Percentiles rank a stretch among this genome's conserved stretches.
These are phyloP conservation scores for Colius striatus DNA, from an alignment of 2,113 vertebrate species.

Conservation along the genomic window DNA sequence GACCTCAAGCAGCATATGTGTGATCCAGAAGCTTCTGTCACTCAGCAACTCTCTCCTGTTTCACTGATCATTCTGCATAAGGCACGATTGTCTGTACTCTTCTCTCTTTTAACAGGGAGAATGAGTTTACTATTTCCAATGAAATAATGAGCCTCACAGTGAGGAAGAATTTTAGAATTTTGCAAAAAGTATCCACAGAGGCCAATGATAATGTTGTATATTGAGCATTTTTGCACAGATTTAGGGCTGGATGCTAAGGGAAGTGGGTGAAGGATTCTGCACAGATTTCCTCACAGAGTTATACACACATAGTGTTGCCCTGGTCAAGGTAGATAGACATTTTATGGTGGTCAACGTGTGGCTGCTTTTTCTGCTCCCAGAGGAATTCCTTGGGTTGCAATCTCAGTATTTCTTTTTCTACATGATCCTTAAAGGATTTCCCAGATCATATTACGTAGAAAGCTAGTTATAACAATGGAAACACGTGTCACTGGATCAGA, in stretches of 20 bases:
- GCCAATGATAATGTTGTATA: not conserved
- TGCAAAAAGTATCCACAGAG: not conserved
- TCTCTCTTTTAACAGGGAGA: not conserved
- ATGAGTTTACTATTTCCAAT: not conserved
- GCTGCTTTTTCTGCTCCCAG: not conserved
- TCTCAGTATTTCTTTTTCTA: not conserved
- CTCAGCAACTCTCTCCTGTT: not conserved
- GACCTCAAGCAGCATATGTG: rapidly evolving
- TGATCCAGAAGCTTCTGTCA: not conserved
- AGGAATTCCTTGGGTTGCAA: not conserved
- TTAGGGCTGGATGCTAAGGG: not conserved
- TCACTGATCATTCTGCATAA: rapidly evolving
- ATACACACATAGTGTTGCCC: rapidly evolving
- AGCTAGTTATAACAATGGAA: not conserved
- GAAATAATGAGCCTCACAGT: not conserved
- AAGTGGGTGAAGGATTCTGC: not conserved
- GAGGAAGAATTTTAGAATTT: not conserved
- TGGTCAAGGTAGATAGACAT: not conserved
- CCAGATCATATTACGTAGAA: not conserved
- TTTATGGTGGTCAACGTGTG: not conserved
- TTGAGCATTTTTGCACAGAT: not conserved
- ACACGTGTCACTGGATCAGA: not conserved
- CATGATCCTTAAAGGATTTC: not conserved
- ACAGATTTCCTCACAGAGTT: not conserved
- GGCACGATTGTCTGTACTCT: not conserved